Percentiles rank a stretch among this genome's conserved stretches.
phyloP scores from a whole-genome alignment of 2,888 invertebrate species.

The Yponomeuta cagnagella region DNA sequence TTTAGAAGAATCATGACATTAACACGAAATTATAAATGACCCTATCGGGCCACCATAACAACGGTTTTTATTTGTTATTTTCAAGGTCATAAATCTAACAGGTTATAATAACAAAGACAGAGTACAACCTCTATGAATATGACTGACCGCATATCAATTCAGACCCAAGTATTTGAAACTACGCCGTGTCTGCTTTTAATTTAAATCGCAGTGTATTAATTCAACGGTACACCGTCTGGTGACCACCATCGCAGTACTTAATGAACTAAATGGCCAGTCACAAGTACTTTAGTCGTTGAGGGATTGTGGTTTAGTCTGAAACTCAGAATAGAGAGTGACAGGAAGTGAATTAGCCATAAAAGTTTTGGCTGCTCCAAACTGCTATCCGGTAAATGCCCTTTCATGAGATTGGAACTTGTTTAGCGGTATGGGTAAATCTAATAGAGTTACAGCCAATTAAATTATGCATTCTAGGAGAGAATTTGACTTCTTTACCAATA shows the following conservation, averaged over 20 bases:
- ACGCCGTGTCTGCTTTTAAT: background rate
- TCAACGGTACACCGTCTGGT: background rate
- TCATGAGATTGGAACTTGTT: background rate
- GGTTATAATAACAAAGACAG: too few species aligned
- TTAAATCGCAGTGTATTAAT: background rate
- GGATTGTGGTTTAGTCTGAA: background rate
- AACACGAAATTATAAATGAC: too few species aligned
- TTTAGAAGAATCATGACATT: too few species aligned
- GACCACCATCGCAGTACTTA: background rate
- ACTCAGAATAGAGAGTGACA: background rate
- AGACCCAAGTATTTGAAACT: background rate
- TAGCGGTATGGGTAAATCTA: background rate
- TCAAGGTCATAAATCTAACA: too few species aligned
- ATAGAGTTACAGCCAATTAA: background rate
- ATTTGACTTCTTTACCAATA: too few species aligned
- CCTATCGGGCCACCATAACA: too few species aligned
- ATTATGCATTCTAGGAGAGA: too few species aligned
- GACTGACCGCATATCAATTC: background rate
- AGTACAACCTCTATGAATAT: background rate
- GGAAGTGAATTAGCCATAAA: background rate
- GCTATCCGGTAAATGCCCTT: background rate
- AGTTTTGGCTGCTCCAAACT: background rate
- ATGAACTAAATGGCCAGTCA: background rate
- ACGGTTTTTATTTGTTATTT: too few species aligned
- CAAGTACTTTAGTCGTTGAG: background rate